Base-by-base conservation (phyloP, 2,888 invertebrate species). In the Cephus pygmeus region DNA sequence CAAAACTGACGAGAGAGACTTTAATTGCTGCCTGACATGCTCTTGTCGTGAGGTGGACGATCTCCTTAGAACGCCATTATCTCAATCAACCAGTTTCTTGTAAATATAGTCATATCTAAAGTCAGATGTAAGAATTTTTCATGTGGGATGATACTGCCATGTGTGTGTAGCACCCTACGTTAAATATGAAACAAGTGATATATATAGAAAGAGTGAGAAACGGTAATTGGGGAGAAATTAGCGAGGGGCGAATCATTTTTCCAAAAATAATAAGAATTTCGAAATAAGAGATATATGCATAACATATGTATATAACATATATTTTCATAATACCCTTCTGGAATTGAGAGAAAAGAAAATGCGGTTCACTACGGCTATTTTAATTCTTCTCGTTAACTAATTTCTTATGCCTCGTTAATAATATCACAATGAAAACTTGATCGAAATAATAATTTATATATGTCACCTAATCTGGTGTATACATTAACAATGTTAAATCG, bases 121-220 rank as follows among this genome's bases (percentile, higher is more conserved):
- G 83, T 87, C 81, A 84, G 84, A 56, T 15, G 80, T 87, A 87
- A 89, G 82, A 86, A 85, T 87, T 87, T 87, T 86, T 87, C 85
- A 85, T 86, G 87, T 86, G 88, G 90, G 88, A 88, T 88, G 85
- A 90, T 88, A 90, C 89, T 90, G 90, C 90, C 89, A 87, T 89
- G 88, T 85, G 87, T 86, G 87, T 87, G 87, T 88, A 88, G 86
- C 87, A 88, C 87, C 86, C 87, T 88, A 85, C 85, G 84, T 84
- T 88, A 79, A 84, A 82, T 56, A 82, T 79, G 69, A 83, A 83
- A 81, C 75, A 85, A 87, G 88, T 87, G 88, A 89, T 88, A 88
- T 84, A 76, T 75, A 77, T 78, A 74, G 76, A 81, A 82, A 79
- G 78, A 83, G 56, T 56, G 56, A 23, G 56, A 56, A 15, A 15